phyloP scores from a whole-genome alignment of 2,113 vertebrate genomes.

The Poicephalus meyeri region DNA sequence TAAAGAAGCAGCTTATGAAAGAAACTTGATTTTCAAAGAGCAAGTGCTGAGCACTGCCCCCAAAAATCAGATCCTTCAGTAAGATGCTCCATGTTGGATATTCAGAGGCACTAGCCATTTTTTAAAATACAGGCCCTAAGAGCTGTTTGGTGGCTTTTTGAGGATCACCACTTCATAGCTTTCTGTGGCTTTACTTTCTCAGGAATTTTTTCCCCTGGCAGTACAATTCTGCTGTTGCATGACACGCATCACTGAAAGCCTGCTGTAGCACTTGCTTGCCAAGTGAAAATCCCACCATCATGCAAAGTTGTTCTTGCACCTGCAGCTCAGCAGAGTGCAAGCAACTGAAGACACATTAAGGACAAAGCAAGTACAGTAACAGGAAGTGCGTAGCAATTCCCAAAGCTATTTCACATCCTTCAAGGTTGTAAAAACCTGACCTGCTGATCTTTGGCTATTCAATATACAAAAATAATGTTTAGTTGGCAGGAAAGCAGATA shows the following conservation, averaged over 20 bases:
- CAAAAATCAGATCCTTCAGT: not conserved
- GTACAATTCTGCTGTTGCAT: not conserved
- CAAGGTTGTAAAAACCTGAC: not conserved
- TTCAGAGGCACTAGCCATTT: not conserved
- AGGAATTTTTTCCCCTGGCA: not conserved
- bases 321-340: not conserved
- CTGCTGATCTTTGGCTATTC: not conserved
- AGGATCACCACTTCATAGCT: not conserved
- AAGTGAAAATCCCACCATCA: not conserved
- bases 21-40: not conserved
- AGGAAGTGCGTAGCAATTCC: not conserved
- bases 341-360: not conserved
- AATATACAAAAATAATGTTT: not conserved
- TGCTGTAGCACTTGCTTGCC: not conserved
- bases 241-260: not conserved
- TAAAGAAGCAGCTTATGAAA: not conserved
- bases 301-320: not conserved
- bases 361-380: not conserved
- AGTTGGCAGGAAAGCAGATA: not conserved
- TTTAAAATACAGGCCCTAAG: not conserved
- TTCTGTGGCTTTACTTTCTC: not conserved
- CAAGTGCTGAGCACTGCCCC: not conserved
- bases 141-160: not conserved
- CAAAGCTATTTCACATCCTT: not conserved
- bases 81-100: not conserved